These are phyloP conservation scores for Erebia aethiops DNA, from an alignment of 2,888 invertebrate species.

Conservation along the genomic window DNA sequence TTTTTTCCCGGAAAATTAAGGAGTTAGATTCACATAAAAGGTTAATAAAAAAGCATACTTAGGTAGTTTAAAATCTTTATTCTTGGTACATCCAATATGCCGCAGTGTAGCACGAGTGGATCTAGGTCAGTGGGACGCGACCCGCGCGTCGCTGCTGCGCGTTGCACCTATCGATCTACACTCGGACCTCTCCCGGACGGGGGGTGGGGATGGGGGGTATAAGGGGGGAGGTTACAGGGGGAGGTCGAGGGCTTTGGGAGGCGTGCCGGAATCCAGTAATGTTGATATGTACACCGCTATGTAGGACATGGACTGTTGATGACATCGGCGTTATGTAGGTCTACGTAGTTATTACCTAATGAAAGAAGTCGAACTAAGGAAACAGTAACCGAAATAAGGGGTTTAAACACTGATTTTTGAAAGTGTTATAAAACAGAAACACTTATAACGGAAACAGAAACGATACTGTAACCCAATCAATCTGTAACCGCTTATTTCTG, in stretches of 20 bases:
- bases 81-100: background rate
- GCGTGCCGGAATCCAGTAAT: slow-evolving; percentile 11
- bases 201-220: slow-evolving; percentile 1
- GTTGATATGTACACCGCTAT: slow-evolving; percentile 4
- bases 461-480: too few species aligned
- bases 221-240: background rate
- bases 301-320: slow-evolving; percentile 6
- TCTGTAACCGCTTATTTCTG: too few species aligned
- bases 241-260: slow-evolving; percentile 10
- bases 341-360: background rate
- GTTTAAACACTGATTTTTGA: too few species aligned
- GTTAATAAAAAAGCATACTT: too few species aligned
- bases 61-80: too few species aligned
- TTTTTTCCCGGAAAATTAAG: too few species aligned
- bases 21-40: too few species aligned
- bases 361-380: too few species aligned
- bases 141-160: slow-evolving; percentile 42
- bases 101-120: slow-evolving; percentile 1
- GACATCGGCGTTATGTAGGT: background rate
- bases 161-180: slow-evolving; percentile 42
- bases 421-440: too few species aligned
- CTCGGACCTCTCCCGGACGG: slow-evolving; percentile 19
- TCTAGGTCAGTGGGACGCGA: slow-evolving; percentile 43
- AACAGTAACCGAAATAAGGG: too few species aligned
- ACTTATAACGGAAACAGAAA: too few species aligned